Evolutionary conservation across 2,113 vertebrate genomes (phyloP), one percentile per base, ranked within the genome.

Genomic region (Siphamia tubifer): DNA sequence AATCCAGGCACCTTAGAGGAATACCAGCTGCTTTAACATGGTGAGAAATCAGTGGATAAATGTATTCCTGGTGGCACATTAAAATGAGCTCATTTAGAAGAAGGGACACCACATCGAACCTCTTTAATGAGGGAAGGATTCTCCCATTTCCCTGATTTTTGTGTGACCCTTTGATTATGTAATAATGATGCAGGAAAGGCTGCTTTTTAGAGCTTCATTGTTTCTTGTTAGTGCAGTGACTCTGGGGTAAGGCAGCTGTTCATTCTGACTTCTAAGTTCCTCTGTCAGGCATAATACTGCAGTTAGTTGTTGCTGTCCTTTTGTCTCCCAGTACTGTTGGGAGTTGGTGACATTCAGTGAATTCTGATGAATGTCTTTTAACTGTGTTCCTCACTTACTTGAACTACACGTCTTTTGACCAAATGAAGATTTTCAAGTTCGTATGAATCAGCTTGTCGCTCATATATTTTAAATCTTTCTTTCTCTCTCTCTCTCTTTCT

Each of bases 1-100:
- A 43, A 53, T 40, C 17, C 10, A n/a, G 13, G 25, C n/a, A 11
- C 20, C 27, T 40, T n/a, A 67, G 28, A 51, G 58, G 45, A 63
- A 65, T 40, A 48, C 12, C 45, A 9, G 4, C 64, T 47, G 61
- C 47, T 52, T 42, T 12, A 66, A 28, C 42, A 51, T 19, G 36
- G 17, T 24, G 34, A 23, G 45, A 53, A 52, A 54, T 53, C 28
- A 30, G 17, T 30, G 51, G 49, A 56, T 73, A 34, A 62, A 75
- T 55, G 73, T 56, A 32, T 68, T 53, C 39, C 52, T 51, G 68
- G 55, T 63, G 15, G 62, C 28, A 68, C 57, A 40, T 45, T 23
- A 47, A 72, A 79, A 83, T 74, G 42, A 66, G 20, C 77, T 81
- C 71, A 70, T 81, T 84, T 81, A 54, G 63, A 62, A 23, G 60